Base-by-base conservation (phyloP, 2,797 vertebrate genomes). In the Lemur catta region DNA sequence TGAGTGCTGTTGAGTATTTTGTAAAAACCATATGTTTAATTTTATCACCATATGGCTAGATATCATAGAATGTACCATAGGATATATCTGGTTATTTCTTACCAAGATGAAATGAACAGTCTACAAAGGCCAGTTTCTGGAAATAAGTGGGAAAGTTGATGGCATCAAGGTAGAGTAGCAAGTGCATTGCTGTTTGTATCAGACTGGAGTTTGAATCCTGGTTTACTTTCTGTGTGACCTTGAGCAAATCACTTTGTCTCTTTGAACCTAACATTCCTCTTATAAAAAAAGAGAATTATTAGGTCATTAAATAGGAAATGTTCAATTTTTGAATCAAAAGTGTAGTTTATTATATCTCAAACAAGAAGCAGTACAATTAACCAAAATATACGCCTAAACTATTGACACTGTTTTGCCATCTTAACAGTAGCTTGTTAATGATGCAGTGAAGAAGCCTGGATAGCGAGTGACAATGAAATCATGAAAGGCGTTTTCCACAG, bases 1-100 rank as follows among this genome's bases (percentile, higher is more conserved):
- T 88, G 59, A 59, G 26, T 48, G 41, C 41, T 84, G 46, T 28
- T 63, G 12, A 20, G 0, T 84, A 46, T 96, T 93, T 91, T 84
- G 26, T 96, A 72, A 94, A 84, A 89, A 72, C 33, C 38, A 28
- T 46, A 12, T n/a, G 35, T 82, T 89, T 93, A 55, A 71, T 91
- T 91, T 84, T 17, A 67, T 67, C 33, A 55, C 26, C 48, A 30
- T 69, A 84, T 24, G 43, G 22, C 22, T 79, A 26, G 12, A 59
- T 57, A 35, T 93, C 71, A 52, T 38, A 61, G 69, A 67, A 61
- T 75, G 38, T 84, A 46, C 71, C n/a, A 61, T 15, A 69, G 48
- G 57, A n/a, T 46, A 79, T 61, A 17, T 59, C 65, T 84, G 48
- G 24, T 72, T 75, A 30, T 84, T 89, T 89, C 63, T 89, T 84